Percentiles rank a stretch among this genome's conserved stretches.
Conservation (phyloP, 2,797 vertebrate species). For the Centroberyx gerrardi region DNA sequence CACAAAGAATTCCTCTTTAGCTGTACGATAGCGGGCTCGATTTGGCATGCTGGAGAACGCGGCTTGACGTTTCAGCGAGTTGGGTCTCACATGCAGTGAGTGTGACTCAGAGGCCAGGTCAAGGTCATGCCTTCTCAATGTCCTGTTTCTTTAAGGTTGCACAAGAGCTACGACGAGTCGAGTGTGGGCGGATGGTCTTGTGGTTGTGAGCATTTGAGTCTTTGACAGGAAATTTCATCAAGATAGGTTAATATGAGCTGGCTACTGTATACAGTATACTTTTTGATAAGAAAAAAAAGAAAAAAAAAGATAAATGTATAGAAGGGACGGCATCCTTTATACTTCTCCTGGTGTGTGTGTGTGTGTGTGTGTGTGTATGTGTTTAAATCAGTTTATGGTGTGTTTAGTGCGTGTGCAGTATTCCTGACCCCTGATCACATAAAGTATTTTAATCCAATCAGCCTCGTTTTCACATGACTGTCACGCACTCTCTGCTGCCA, state of each 20-base stretch:
- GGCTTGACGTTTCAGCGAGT: slow-evolving; percentile 3
- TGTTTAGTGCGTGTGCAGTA: slow-evolving; percentile 74
- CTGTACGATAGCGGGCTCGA: not conserved
- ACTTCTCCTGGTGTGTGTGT: not conserved
- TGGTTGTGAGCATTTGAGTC: slow-evolving; percentile 37
- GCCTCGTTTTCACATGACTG: slow-evolving; percentile 90
- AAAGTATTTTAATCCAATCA: slow-evolving; percentile 92
- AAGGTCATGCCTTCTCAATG: slow-evolving; percentile 48
- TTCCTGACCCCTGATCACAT: slow-evolving; percentile 85
- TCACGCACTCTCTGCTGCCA: slow-evolving; percentile 84
- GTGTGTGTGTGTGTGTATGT: slow-evolving; percentile 22
- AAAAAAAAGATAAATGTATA: slow-evolving; percentile 27
- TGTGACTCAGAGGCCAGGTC: slow-evolving; percentile 36
- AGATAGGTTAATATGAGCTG: slow-evolving; percentile 51
- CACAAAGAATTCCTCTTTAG: not conserved
- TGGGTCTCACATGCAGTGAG: slow-evolving; percentile 12
- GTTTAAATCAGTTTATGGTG: slow-evolving; percentile 53
- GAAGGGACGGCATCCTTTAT: slow-evolving; percentile 18
- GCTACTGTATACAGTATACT: not conserved
- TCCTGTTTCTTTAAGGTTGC: slow-evolving; percentile 68
- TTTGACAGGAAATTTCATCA: slow-evolving; percentile 71
- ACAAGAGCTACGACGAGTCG: slow-evolving; percentile 33
- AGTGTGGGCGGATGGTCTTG: slow-evolving; percentile 49
- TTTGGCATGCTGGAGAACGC: not conserved
- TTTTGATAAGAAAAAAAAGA: not conserved